Conservation (phyloP, 2,888 invertebrate genomes). For the Urechis unicinctus region DNA sequence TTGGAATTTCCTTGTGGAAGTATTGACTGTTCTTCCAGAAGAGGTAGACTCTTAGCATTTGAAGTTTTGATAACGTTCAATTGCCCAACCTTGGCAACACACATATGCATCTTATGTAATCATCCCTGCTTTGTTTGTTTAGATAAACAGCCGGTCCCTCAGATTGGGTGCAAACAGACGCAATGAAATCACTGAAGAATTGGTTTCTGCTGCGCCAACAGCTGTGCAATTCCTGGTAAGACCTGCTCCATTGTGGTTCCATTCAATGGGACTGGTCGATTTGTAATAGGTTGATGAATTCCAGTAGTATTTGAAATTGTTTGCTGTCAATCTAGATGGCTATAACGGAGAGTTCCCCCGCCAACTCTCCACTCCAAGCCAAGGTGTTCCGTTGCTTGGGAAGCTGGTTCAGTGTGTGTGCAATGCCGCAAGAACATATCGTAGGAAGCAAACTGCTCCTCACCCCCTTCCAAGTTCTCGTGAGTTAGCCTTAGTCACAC, state of each 20-base stretch:
- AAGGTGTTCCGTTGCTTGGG: slow-evolving; percentile 80
- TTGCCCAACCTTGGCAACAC: too few species aligned
- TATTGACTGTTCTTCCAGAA: slow-evolving; percentile 89
- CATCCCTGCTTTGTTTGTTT: slow-evolving; percentile 4
- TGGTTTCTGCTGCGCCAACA: slow-evolving; percentile 68
- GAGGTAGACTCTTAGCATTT: slow-evolving; percentile 62
- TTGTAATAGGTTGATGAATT: neutral
- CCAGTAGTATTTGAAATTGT: neutral
- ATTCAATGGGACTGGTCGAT: too few species aligned
- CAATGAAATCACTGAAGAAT: slow-evolving; percentile 73
- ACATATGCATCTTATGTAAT: neutral
- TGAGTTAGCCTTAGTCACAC: too few species aligned
- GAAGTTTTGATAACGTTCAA: too few species aligned
- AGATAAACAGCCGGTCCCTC: slow-evolving; percentile 51
- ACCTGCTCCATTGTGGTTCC: too few species aligned
- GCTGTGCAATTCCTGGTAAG: slow-evolving; percentile 71
- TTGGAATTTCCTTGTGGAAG: slow-evolving; percentile 79
- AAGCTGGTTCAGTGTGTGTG: slow-evolving; percentile 83
- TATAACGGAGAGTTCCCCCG: slow-evolving; percentile 63
- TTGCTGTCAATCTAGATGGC: slow-evolving; percentile 55
- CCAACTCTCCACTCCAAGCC: slow-evolving; percentile 52
- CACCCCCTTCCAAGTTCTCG: slow-evolving; percentile 49
- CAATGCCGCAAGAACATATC: slow-evolving; percentile 69
- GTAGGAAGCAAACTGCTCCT: slow-evolving; percentile 51
- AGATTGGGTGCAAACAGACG: slow-evolving; percentile 83